phyloP scores from a whole-genome alignment of 1,140 invertebrate species.

The Marisa cornuarietis region DNA sequence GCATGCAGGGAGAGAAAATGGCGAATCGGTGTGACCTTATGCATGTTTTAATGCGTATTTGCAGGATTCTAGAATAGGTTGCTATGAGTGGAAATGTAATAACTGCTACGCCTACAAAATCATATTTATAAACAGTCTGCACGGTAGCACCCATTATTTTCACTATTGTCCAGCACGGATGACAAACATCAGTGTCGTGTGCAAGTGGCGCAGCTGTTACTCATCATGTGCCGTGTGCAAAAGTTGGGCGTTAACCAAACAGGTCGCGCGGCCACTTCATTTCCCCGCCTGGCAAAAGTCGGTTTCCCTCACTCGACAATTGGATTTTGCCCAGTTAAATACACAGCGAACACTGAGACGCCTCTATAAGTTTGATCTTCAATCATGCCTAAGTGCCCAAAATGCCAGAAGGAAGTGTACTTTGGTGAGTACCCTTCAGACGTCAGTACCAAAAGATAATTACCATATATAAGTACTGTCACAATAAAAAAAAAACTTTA shows the following conservation, averaged over 20 bases:
- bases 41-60: too few relatives aligned
- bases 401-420: slow-evolving; percentile 25
- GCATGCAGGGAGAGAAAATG: too few relatives aligned
- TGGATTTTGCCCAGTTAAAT: not conserved
- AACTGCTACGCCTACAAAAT: too few relatives aligned
- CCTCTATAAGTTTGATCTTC: not conserved
- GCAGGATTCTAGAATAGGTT: too few relatives aligned
- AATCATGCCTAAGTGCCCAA: slow-evolving; percentile 30
- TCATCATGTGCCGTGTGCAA: slow-evolving; percentile 4
- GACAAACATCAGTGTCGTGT: slow-evolving; percentile 11
- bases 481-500: too few relatives aligned
- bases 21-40: too few relatives aligned
- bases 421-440: slow-evolving; percentile 17
- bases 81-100: too few relatives aligned
- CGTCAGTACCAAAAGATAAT: too few relatives aligned
- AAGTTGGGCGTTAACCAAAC: not conserved
- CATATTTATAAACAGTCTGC: too few relatives aligned
- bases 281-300: not conserved
- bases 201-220: not conserved
- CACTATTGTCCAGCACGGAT: too few relatives aligned
- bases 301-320: not conserved
- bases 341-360: not conserved
- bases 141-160: too few relatives aligned
- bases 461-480: too few relatives aligned
- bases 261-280: not conserved